Conservation (phyloP, 2,113 vertebrate genomes). For the Sitta europaea region DNA sequence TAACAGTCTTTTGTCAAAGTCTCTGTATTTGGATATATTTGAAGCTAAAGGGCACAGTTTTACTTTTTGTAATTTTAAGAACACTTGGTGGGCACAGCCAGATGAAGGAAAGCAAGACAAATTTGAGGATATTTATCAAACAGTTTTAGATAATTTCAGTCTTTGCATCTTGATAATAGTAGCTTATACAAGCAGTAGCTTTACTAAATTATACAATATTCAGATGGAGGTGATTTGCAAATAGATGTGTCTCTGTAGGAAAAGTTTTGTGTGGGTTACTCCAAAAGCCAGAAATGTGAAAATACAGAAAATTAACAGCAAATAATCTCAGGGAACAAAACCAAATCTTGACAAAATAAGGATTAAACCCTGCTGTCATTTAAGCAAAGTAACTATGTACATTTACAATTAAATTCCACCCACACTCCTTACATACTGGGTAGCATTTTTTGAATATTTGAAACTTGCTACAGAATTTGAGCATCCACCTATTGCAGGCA, state of each 20-base stretch:
- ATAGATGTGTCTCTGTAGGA: background rate
- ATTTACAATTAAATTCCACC: constrained; percentile 26
- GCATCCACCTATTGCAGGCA: background rate
- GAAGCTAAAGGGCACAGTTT: background rate
- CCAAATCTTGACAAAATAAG: background rate
- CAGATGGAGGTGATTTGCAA: constrained; percentile 16
- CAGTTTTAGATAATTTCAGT: constrained; percentile 4
- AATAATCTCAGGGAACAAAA: background rate
- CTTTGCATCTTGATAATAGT: background rate
- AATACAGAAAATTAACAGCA: background rate
- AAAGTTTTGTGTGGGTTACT: constrained; percentile 17
- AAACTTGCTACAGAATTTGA: background rate
- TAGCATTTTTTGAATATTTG: background rate
- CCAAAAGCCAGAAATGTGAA: background rate
- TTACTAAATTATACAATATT: constrained; percentile 12
- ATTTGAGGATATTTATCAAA: constrained; percentile 3
- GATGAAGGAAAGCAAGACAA: background rate
- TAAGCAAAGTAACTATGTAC: background rate
- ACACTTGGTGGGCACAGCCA: background rate
- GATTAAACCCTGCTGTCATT: background rate
- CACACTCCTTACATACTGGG: background rate
- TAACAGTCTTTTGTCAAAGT: background rate
- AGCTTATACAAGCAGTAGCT: background rate
- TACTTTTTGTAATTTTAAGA: background rate
- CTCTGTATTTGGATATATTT: background rate